Conservation (phyloP, 2,888 invertebrate species). For the Escarpia spicata region DNA sequence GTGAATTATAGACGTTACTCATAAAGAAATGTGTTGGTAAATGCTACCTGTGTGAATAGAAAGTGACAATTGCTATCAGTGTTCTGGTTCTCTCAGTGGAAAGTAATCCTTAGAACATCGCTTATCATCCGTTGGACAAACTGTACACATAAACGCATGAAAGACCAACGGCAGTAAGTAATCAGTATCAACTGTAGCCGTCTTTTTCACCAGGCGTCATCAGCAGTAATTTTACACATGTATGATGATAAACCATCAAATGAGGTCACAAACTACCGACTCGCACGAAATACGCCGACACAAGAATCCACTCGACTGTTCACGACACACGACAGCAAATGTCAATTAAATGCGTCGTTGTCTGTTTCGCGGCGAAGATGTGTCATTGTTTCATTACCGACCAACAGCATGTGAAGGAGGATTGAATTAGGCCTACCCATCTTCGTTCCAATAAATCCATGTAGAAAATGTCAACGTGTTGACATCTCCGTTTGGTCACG, state of each 20-base stretch:
- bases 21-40: not conserved
- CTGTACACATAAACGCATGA: not conserved
- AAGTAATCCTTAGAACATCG: too few relatives aligned
- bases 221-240: not conserved
- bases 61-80: not conserved
- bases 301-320: not conserved
- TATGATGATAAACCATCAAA: not conserved
- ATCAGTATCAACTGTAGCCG: not conserved
- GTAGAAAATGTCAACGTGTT: not conserved
- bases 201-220: not conserved
- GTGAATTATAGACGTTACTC: not conserved
- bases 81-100: too few relatives aligned
- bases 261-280: not conserved
- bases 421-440: not conserved
- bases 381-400: not conserved
- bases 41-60: not conserved
- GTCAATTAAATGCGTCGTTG: not conserved
- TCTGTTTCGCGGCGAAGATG: not conserved
- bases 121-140: not conserved
- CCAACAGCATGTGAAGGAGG: not conserved
- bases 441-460: not conserved
- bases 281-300: not conserved
- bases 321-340: not conserved
- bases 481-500: too few relatives aligned
- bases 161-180: not conserved